Base-by-base conservation (phyloP, 1,140 invertebrate genomes). In the Caenorhabditis latens region DNA sequence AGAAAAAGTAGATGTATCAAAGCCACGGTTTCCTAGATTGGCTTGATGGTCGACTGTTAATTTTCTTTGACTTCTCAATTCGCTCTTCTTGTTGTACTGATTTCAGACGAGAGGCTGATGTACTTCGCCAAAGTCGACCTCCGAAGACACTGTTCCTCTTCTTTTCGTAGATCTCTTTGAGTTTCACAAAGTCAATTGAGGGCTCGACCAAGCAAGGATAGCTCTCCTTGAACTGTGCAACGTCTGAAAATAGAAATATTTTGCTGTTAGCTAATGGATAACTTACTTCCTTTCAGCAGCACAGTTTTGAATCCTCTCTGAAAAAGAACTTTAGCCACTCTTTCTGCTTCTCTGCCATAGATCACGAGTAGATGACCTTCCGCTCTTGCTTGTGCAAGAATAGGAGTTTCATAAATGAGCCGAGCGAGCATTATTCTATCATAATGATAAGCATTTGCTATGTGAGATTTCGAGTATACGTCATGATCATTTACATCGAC, bases 291-390 rank as follows among this genome's bases (percentile, higher is more conserved):
- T 55, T 40, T 85, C 43, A 85, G 24, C 24, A 85, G 7, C 0
- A 85, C 65, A 7, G 84, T 67, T 40, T 79, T 85, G 46, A 71
- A 85, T 19, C 84, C 84, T 40, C 84, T 8, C 48, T 85, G 63
- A 43, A 53, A 71, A 16, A 85, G 43, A 3, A 75, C 84, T 53
- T 65, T 67, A 0, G 67, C 55, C 13, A 67, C 65, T 57, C 67
- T 19, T 32, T 75, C 67, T 19, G 63, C 67, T 24, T 67, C 84
- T 55, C 67, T 40, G 32, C 84, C 84, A 48, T 85, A 85, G 19
- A 85, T 85, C 7, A 85, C 67, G 8, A 85, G 19, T 4, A 79
- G 46, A 50, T 79, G 71, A 4, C 71, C 71, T 79, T 79, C 71
- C 1, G 21, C 71, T 79, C n/a, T 42, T 5, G 71, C 71, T 50